Evolutionary conservation across 1,140 invertebrate genomes (phyloP).

Genomic region (Spodoptera frugiperda): DNA sequence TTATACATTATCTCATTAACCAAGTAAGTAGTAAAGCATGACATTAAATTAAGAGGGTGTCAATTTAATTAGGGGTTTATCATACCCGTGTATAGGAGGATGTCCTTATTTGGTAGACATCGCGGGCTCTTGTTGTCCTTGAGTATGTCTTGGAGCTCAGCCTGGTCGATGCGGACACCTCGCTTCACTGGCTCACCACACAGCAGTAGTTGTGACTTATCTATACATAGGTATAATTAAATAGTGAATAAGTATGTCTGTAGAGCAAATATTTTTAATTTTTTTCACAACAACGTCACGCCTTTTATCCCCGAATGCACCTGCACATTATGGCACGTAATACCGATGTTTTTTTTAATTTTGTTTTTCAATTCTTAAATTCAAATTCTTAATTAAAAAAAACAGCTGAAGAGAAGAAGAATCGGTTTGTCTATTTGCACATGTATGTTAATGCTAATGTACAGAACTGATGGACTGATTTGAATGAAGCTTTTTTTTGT

Average conservation of each 20-base stretch:
- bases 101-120: constrained; percentile 88
- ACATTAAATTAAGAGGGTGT: neutral
- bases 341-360: too few relatives aligned
- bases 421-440: too few relatives aligned
- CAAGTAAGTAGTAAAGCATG: neutral
- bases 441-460: too few relatives aligned
- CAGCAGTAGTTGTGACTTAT: constrained; percentile 91
- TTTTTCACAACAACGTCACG: too few relatives aligned
- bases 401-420: too few relatives aligned
- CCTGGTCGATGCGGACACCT: constrained; percentile 81
- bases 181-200: constrained; percentile 86
- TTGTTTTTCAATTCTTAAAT: too few relatives aligned
- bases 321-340: too few relatives aligned
- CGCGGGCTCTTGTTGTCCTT: constrained; percentile 83
- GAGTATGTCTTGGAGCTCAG: constrained; percentile 79
- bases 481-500: too few relatives aligned
- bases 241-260: neutral
- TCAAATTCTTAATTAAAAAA: too few relatives aligned
- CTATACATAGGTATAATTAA: constrained; percentile 80
- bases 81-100: constrained; percentile 87
- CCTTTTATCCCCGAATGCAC: too few relatives aligned
- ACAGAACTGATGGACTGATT: too few relatives aligned
- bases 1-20: neutral
- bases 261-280: too few relatives aligned
- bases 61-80: constrained; percentile 8